Percentiles rank a stretch among this genome's conserved stretches.
Conservation (phyloP, 1,140 invertebrate genomes). For the Drosophila orena region DNA sequence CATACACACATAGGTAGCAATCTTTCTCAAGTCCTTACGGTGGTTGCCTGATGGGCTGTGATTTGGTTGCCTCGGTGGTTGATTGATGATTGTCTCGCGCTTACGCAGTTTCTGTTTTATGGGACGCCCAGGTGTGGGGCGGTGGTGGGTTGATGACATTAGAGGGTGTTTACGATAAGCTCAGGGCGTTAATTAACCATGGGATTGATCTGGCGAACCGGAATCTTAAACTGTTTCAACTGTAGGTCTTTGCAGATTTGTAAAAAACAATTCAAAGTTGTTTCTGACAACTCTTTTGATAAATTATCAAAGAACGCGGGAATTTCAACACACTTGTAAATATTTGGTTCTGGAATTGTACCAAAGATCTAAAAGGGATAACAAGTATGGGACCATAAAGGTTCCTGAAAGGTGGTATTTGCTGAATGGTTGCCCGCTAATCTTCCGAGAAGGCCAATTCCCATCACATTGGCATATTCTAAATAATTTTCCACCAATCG, state of each 20-base stretch:
- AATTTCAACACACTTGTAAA: no score
- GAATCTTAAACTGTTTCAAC: slow-evolving; percentile 28
- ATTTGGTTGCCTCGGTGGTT: slow-evolving; percentile 75
- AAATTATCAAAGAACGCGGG: no score
- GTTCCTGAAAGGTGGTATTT: background rate
- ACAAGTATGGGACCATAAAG: background rate
- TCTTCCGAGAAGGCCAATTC: slow-evolving; percentile 22
- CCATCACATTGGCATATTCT: slow-evolving; percentile 21
- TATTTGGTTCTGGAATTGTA: no score
- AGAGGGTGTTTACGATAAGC: slow-evolving; percentile 49
- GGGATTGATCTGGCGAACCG: slow-evolving; percentile 34
- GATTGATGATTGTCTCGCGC: slow-evolving; percentile 65
- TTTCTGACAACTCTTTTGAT: background rate
- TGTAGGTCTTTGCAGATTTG: background rate
- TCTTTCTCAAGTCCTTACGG: slow-evolving; percentile 58
- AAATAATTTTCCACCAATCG: slow-evolving; percentile 21
- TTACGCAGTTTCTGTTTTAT: slow-evolving; percentile 15
- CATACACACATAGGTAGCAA: slow-evolving; percentile 38
- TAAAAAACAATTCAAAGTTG: no score
- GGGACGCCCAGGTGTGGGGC: background rate
- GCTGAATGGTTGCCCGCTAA: slow-evolving; percentile 11
- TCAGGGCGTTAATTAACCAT: slow-evolving; percentile 46
- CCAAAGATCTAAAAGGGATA: no score
- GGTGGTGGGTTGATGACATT: slow-evolving; percentile 45
- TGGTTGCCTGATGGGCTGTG: slow-evolving; percentile 69